These are phyloP conservation scores for Drosophila paulistorum DNA, from an alignment of 1,140 invertebrate genomes.

Conservation along the genomic window DNA sequence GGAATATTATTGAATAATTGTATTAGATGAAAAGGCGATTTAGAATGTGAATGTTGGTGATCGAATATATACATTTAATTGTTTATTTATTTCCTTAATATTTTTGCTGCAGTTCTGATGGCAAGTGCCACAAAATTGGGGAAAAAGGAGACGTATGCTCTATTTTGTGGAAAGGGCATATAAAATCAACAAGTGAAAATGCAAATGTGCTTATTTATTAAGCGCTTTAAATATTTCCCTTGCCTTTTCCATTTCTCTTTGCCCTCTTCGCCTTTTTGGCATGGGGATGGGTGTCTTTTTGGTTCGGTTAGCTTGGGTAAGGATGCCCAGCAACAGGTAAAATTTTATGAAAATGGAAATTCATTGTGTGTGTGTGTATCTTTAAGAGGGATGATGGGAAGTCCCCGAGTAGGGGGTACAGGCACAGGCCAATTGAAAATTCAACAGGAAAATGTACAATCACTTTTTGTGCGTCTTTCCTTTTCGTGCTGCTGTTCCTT, in stretches of 20 bases:
- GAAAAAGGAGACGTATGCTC: conserved; percentile 13
- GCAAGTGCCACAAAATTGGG: too few relatives aligned
- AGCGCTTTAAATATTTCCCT: conserved; percentile 75
- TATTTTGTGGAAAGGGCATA: conserved; percentile 26
- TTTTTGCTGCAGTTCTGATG: too few relatives aligned
- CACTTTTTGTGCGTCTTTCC: conserved; percentile 55
- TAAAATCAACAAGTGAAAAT: conserved; percentile 80
- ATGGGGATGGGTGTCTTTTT: neutral
- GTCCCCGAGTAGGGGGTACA: conserved; percentile 19
- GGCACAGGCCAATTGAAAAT: conserved; percentile 65
- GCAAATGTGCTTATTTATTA: conserved; percentile 81
- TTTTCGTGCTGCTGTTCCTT: conserved; percentile 6
- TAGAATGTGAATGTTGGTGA: too few relatives aligned
- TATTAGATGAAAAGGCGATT: too few relatives aligned
- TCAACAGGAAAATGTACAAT: conserved; percentile 61
- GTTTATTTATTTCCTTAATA: too few relatives aligned
- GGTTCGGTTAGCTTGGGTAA: conserved; percentile 10
- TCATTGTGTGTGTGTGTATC: conserved; percentile 36
- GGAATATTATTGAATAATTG: too few relatives aligned
- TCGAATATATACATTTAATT: too few relatives aligned
- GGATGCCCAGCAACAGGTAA: conserved; percentile 42
- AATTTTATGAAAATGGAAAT: conserved; percentile 43
- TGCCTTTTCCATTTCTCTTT: conserved; percentile 24
- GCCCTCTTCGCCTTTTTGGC: conserved; percentile 6
- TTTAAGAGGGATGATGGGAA: neutral